Evolutionary conservation across 2,888 invertebrate genomes (phyloP).

Genomic region (Campoletis raptor): DNA sequence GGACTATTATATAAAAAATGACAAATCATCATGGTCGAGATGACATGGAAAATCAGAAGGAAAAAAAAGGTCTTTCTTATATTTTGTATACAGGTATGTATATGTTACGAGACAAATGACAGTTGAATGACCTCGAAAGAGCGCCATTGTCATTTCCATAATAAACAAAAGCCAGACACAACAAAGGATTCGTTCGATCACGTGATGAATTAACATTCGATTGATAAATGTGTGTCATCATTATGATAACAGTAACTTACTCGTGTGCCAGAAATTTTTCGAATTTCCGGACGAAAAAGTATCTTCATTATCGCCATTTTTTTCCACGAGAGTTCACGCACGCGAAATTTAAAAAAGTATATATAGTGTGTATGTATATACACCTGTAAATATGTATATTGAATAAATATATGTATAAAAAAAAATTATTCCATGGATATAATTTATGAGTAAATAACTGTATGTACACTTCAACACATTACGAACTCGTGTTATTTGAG

Average conservation of each 20-base stretch:
- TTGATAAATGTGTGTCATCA: slow-evolving; percentile 33
- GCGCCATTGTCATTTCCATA: slow-evolving; percentile 27
- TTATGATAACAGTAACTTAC: slow-evolving; percentile 76
- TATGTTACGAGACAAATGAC: slow-evolving; percentile 38
- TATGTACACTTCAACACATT: slow-evolving; percentile 42
- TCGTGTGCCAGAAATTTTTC: slow-evolving; percentile 77
- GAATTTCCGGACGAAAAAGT: slow-evolving; percentile 78
- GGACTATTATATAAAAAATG: slow-evolving; percentile 28
- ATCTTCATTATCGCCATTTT: slow-evolving; percentile 80
- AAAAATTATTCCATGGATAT: slow-evolving; percentile 46
- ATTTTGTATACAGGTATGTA: background rate
- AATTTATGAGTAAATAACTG: slow-evolving; percentile 25
- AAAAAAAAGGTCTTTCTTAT: background rate
- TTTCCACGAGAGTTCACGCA: slow-evolving; percentile 23
- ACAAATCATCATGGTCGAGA: background rate
- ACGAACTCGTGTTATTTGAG: slow-evolving; percentile 37
- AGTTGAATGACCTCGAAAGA: slow-evolving; percentile 51
- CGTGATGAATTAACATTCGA: background rate
- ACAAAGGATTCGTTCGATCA: background rate
- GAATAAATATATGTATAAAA: background rate
- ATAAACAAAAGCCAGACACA: slow-evolving; percentile 46
- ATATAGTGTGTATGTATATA: slow-evolving; percentile 24
- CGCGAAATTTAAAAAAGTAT: slow-evolving; percentile 29
- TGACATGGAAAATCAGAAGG: background rate
- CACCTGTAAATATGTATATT: background rate